Base-by-base conservation (phyloP, 2,888 invertebrate species). In the Meiosimyza platycephala region DNA sequence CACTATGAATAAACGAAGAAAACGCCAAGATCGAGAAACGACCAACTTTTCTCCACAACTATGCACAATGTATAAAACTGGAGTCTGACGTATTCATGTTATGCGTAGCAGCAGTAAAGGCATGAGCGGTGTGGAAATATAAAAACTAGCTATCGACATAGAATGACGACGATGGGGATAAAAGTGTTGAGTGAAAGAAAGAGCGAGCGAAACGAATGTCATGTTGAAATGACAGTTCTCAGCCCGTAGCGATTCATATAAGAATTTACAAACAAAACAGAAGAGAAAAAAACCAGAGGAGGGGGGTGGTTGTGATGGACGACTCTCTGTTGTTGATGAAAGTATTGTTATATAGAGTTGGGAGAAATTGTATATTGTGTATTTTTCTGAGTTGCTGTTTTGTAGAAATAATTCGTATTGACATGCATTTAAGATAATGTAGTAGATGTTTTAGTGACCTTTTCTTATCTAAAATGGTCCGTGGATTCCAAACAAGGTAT, bases 1-100 rank as follows among this genome's bases (percentile, higher is more conserved):
- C 57, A 71, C 62, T 63, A 72, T 22, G 64, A 50, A 54, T 22
- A 52, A 52, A 62, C 55, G 51, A 69, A 63, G 47, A 70, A 70
- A 70, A 40, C 55, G 63, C 70, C 40, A 40, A 70, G n/a, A 15
- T 9, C 50, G 28, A 16, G 28, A n/a, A 54, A 52, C 60, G 69
- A 69, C 54, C 52, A 54, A 62, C 70, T 70, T 70, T 63, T 70
- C 70, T 70, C 63, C 70, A 54, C 70, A 63, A 63, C 70, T 70
- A 63, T 63, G 62, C 60, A 60, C 60, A 51, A 40, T 28, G 63
- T 48, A 70, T 40, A 62, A 62, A 63, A 55, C 70, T 70, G 70
- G 70, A 70, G 62, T 70, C 62, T 70, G 63, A 62, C 63, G 63
- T 64, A 62, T 28, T 52, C 60, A 52, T 59, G 55, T 15, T 69